phyloP scores from a whole-genome alignment of 2,888 invertebrate species.

The Colostygia pectinataria region DNA sequence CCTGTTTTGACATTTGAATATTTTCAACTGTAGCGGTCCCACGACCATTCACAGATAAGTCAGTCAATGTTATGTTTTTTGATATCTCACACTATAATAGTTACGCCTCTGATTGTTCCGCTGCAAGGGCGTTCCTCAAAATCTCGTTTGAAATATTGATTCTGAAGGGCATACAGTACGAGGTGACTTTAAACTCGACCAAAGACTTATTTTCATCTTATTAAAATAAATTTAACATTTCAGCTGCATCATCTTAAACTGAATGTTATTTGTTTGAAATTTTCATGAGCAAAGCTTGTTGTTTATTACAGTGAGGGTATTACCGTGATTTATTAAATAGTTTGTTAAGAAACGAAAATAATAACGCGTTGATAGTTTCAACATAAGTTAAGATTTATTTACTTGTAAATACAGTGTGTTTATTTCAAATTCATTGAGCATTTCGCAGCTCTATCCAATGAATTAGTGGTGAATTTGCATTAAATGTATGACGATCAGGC shows the following conservation, averaged over 20 bases:
- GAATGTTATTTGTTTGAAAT: constrained; percentile 2
- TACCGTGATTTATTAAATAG: constrained; percentile 2
- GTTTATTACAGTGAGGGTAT: not conserved
- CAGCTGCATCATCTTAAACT: constrained; percentile 8
- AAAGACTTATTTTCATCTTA: constrained; percentile 20
- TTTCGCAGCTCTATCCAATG: constrained; percentile 10
- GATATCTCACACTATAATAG: constrained; percentile 12
- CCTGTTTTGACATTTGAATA: constrained; percentile 51
- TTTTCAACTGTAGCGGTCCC: constrained; percentile 40
- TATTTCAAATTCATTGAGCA: constrained; percentile 14
- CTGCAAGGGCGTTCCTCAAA: constrained; percentile 14
- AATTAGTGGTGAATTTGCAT: constrained; percentile 29
- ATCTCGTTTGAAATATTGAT: constrained; percentile 14
- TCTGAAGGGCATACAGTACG: constrained; percentile 18
- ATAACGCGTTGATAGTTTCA: not conserved
- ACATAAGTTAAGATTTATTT: constrained; percentile 8
- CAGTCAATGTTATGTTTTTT: constrained; percentile 22
- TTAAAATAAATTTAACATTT: constrained; percentile 16
- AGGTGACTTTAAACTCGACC: constrained; percentile 17
- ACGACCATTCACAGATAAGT: constrained; percentile 21
- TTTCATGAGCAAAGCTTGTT: constrained; percentile 4
- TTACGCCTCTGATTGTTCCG: constrained; percentile 17
- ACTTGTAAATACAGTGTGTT: not conserved
- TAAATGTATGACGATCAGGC: constrained; percentile 42
- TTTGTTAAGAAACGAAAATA: constrained; percentile 1